Evolutionary conservation across 2,888 invertebrate genomes (phyloP).

Genomic region (Piscicola geometra): DNA sequence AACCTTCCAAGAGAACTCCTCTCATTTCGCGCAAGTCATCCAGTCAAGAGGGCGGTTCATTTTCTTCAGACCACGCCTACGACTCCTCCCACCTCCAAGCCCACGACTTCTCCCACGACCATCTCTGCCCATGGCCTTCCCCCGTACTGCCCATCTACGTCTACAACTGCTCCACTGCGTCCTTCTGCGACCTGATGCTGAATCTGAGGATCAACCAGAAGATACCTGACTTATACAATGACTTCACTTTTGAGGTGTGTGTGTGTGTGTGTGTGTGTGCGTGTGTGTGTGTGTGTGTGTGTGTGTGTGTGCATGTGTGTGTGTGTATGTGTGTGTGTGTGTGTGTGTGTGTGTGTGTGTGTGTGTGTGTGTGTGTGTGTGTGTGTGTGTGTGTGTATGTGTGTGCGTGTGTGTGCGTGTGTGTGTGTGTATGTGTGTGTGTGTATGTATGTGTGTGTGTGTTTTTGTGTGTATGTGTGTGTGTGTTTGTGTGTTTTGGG

Average conservation of each 20-base stretch:
- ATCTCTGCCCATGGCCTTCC: slow-evolving; percentile 2
- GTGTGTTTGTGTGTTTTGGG: no score
- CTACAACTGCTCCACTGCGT: slow-evolving; percentile 65
- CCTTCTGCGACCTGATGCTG: slow-evolving; percentile 58
- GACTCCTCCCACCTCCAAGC: neutral
- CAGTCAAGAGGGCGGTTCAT: slow-evolving; percentile 1
- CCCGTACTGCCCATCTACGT: slow-evolving; percentile 62
- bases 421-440: no score
- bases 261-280: no score
- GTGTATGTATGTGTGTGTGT: no score
- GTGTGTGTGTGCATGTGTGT: no score
- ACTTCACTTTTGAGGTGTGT: slow-evolving; percentile 48
- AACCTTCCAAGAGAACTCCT: neutral
- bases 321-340: no score
- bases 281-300: no score
- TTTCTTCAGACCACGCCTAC: neutral
- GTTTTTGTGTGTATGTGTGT: no score
- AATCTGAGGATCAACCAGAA: slow-evolving; percentile 47
- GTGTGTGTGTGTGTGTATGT: no score
- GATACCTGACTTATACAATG: slow-evolving; percentile 50
- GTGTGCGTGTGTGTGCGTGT: no score
- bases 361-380: no score
- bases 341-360: no score
- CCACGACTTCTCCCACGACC: neutral
- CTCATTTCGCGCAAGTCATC: neutral